phyloP scores from a whole-genome alignment of 2,113 vertebrate species.

The Alectura lathami region DNA sequence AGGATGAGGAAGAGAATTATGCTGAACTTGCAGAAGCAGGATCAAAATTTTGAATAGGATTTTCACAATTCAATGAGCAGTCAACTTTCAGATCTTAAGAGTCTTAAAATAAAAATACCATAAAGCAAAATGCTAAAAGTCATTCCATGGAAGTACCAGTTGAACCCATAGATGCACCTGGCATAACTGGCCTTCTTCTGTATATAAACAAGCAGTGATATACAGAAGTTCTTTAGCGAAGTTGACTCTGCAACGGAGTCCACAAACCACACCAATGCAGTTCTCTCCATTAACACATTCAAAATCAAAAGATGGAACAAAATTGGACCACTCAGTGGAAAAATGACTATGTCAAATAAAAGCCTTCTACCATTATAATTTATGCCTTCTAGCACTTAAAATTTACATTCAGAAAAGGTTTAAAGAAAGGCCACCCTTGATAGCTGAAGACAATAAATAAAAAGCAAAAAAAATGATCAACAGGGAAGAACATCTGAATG shows the following conservation, averaged over 20 bases:
- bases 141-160: neutral
- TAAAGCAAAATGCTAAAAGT: neutral
- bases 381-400: neutral
- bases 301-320: neutral
- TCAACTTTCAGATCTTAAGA: neutral
- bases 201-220: neutral
- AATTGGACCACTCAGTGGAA: neutral
- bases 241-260: neutral
- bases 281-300: neutral
- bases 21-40: neutral
- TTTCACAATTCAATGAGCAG: neutral
- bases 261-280: neutral
- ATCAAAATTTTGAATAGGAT: neutral
- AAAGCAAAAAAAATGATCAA: conserved; percentile 6
- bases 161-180: neutral
- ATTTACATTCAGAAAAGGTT: neutral
- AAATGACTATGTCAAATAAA: conserved; percentile 26
- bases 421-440: conserved; percentile 8
- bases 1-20: neutral
- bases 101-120: neutral
- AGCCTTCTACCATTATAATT: neutral
- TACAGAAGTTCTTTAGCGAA: neutral
- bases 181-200: neutral
- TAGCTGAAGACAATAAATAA: neutral
- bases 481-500: neutral